Evolutionary conservation across 2,113 vertebrate genomes (phyloP), one percentile per base, ranked within the genome.

Genomic region (Engraulis encrasicolus): DNA sequence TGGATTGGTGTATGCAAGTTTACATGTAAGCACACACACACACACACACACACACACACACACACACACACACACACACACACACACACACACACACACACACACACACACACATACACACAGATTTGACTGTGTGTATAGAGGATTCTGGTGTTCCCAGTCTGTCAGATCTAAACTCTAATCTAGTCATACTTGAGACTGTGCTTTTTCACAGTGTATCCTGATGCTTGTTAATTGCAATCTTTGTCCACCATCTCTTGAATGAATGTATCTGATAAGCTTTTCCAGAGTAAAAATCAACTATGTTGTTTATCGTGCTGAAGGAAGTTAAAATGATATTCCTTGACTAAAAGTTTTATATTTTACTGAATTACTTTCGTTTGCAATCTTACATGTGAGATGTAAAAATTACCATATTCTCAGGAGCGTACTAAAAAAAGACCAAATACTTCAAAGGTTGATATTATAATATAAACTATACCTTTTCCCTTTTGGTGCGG

Each of bases 221-320:
- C 14, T 74, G 66, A 27, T 12, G 15, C 31, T 31, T 74, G 15
- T 34, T 74, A 36, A 74, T 34, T 71, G 23, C 58, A 66, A 31
- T 71, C 27, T 71, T 14, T 71, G 12, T 11, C 23, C 23, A 34
- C 23, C 9, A 11, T 31, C 66, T 27, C 27, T 74, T 11, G 34
- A 36, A 74, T 74, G 66, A 74, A 74, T 74, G 66, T 71, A 71
- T 66, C 18, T 54, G 18, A 54, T n/a, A n/a, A 18, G 20, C 66
- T 74, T 14, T 66, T 20, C 20, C 27, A 14, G 58, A 66, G 27
- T 66, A 6, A 1, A 9, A 27, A 12, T 17, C 11, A 74, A 27
- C 23, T 31, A 74, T 74, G 31, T 71, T 71, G 34, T 61, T 27
- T 74, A 71, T 17, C 14, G 15, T 27, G 31, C 14, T 71, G 27